Evolutionary conservation across 2,113 vertebrate genomes (phyloP).

Genomic region (Hypomesus transpacificus): DNA sequence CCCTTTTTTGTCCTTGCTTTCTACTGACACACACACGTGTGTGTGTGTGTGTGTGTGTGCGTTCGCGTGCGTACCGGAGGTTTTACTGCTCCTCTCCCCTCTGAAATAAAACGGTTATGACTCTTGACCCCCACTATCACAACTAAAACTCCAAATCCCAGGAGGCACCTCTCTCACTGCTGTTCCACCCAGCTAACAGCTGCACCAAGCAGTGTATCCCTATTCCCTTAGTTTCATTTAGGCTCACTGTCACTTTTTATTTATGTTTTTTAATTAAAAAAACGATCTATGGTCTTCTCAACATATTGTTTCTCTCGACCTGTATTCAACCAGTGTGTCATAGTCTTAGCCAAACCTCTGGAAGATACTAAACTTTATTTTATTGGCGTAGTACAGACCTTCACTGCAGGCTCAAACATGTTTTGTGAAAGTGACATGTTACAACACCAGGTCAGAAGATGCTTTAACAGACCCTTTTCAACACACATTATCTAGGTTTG

Average conservation of each 20-base stretch:
- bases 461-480: background rate
- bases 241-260: too few species aligned
- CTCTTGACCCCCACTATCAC: conserved; percentile 40
- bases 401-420: background rate
- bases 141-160: conserved; percentile 33
- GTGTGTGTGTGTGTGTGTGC: too few species aligned
- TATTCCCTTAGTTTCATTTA: background rate
- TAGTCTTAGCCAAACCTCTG: background rate
- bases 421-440: background rate
- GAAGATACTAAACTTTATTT: background rate
- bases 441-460: background rate
- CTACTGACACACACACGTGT: background rate
- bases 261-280: too few species aligned
- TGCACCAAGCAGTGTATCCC: background rate
- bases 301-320: too few species aligned
- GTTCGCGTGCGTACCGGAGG: background rate
- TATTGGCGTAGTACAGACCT: background rate
- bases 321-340: too few species aligned
- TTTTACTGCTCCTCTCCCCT: background rate
- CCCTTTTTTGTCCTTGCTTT: background rate
- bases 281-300: too few species aligned
- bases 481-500: background rate
- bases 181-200: background rate
- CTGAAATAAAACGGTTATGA: conserved; percentile 57
- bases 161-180: conserved; percentile 28